Conservation (phyloP, 2,888 invertebrate species). For the Allophyes oxyacanthae region DNA sequence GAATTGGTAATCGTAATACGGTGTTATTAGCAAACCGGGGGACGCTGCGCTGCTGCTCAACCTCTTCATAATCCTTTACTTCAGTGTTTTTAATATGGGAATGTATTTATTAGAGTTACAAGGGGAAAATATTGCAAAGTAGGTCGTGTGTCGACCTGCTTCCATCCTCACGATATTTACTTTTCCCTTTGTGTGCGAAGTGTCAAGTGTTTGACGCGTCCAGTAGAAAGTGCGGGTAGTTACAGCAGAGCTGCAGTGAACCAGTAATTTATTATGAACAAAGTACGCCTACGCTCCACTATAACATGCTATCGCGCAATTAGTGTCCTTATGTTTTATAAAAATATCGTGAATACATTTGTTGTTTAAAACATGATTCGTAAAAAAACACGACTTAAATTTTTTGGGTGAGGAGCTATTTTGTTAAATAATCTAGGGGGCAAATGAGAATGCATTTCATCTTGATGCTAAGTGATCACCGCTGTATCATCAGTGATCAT, state of each 20-base stretch:
- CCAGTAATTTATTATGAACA: slow-evolving; percentile 44
- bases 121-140: slow-evolving; percentile 63
- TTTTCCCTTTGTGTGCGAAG: slow-evolving; percentile 60
- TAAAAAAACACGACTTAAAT: not conserved
- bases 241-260: slow-evolving; percentile 31
- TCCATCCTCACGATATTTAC: slow-evolving; percentile 70
- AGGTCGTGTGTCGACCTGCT: slow-evolving; percentile 75
- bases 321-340: slow-evolving; percentile 27
- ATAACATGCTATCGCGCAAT: slow-evolving; percentile 53
- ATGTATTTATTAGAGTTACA: slow-evolving; percentile 9
- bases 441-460: no score
- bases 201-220: slow-evolving; percentile 65
- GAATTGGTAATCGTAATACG: no score
- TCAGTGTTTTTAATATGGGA: slow-evolving; percentile 3
- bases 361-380: not conserved
- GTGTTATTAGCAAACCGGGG: no score
- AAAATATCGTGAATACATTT: slow-evolving; percentile 13
- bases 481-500: no score
- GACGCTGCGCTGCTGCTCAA: no score
- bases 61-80: no score
- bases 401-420: no score
- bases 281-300: slow-evolving; percentile 37
- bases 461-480: no score
- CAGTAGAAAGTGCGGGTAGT: slow-evolving; percentile 49
- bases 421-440: no score